Evolutionary conservation across 2,797 vertebrate genomes (phyloP).

Genomic region (Chelon auratus): DNA sequence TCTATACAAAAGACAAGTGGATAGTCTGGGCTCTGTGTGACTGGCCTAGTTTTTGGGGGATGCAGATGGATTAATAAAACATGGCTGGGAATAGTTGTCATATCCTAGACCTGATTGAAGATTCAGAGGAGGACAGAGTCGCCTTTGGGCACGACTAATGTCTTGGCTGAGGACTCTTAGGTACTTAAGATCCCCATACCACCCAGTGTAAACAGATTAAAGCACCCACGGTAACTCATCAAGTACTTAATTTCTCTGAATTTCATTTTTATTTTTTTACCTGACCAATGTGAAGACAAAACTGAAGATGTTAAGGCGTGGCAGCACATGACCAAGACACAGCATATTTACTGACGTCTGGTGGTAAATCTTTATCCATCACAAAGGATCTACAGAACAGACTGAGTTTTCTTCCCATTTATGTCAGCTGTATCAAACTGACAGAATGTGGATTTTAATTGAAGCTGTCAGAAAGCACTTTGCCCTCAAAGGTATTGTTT

Average conservation of each 20-base stretch:
- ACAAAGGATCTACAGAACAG: background rate
- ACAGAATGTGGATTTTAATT: conserved; percentile 19
- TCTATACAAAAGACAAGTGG: conserved; percentile 61
- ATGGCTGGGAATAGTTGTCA: conserved; percentile 63
- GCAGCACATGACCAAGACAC: background rate
- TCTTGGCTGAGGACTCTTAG: conserved; percentile 19
- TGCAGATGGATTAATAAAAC: conserved; percentile 74
- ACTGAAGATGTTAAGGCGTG: background rate
- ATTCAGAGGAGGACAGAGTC: conserved; percentile 49
- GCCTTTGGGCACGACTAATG: conserved; percentile 28
- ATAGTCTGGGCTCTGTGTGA: conserved; percentile 52
- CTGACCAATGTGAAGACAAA: background rate
- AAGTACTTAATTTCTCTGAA: background rate
- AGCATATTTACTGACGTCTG: background rate
- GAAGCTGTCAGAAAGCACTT: conserved; percentile 24
- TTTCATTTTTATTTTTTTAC: background rate
- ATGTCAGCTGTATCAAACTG: background rate
- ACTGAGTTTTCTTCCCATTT: background rate
- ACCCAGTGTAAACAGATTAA: conserved; percentile 11
- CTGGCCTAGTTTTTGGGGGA: conserved; percentile 73
- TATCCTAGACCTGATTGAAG: conserved; percentile 53
- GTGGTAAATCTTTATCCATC: background rate
- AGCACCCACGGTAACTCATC: background rate
- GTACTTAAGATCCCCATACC: background rate
- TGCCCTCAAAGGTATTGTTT: conserved; percentile 6